Evolutionary conservation across 2,797 vertebrate genomes (phyloP), one percentile per base, ranked within the genome.

Genomic region (Geotrypetes seraphini): DNA sequence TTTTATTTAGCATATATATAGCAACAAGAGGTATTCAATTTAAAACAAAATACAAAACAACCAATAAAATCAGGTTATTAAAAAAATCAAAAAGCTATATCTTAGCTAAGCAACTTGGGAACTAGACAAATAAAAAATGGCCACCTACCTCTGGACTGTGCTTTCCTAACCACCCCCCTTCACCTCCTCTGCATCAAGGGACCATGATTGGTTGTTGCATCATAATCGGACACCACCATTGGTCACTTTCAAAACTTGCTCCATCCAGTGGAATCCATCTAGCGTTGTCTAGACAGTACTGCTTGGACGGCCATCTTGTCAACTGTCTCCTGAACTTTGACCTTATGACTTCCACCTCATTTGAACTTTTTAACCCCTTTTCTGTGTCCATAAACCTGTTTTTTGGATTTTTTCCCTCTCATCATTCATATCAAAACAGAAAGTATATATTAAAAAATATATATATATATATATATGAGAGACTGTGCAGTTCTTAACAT

Each of bases 131-230:
- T 82, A 48, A 40, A 49, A 59, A 50, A 41, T 60, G 57, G 63
- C 66, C 69, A 63, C 21, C 53, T 66, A 60, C 50, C 66, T 72
- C 79, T 81, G 76, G 83, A 80, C 83, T 82, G 78, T 81, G 86
- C 83, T 64, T 78, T 71, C 76, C 83, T 84, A 82, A 74, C 75
- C n/a, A n/a, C n/a, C n/a, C n/a, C 75, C 59, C 78, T 63, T 79
- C 81, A 85, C 84, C 75, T 79, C 77, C 79, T 81, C 79, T 86
- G 72, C 73, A 81, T 25, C 75, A 78, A 76, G 84, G 76, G 81
- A n/a, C n/a, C 76, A 66, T 77, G 82, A 83, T 82, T 83, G 81
- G 84, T 78, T 69, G 77, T 84, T 83, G 84, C n/a, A 83, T 82
- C 79, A 82, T 85, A 80, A 70, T 78, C 78, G 69, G 71, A 14